Conservation (phyloP, 1,140 invertebrate genomes). For the Homarus americanus region DNA sequence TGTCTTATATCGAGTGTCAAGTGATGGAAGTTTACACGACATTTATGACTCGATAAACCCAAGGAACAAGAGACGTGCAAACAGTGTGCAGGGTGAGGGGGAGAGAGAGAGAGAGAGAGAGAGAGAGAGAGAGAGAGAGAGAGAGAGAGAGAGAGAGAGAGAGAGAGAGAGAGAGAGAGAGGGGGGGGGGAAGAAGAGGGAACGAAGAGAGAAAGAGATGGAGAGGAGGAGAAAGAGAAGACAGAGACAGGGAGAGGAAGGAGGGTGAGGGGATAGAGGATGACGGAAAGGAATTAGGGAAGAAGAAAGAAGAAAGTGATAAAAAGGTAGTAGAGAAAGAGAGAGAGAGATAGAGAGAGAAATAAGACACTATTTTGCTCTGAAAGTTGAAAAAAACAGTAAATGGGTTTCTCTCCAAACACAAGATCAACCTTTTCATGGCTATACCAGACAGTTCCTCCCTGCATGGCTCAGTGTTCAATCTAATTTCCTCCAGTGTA, state of each 20-base stretch:
- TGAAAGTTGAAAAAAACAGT: too few relatives aligned
- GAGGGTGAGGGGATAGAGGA: too few relatives aligned
- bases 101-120: background rate
- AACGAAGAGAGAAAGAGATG: background rate
- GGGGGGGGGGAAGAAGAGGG: background rate
- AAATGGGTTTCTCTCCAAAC: too few relatives aligned
- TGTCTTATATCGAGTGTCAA: background rate
- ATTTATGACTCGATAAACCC: conserved; percentile 10
- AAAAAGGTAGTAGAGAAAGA: too few relatives aligned
- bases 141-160: background rate
- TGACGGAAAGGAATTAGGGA: too few relatives aligned
- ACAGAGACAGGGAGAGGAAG: background rate
- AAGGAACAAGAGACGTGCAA: conserved; percentile 10
- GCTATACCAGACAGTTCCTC: too few relatives aligned
- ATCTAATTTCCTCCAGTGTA: too few relatives aligned
- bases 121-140: background rate
- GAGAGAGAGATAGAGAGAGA: too few relatives aligned
- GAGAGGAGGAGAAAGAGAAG: background rate
- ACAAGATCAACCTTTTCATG: too few relatives aligned
- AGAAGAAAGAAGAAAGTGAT: too few relatives aligned
- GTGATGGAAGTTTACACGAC: background rate
- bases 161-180: background rate
- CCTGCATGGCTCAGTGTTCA: too few relatives aligned
- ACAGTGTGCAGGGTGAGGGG: background rate
- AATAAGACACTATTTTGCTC: too few relatives aligned